These are phyloP conservation scores for Chinchilla lanigera DNA, from an alignment of 2,113 vertebrate genomes.

Conservation along the genomic window DNA sequence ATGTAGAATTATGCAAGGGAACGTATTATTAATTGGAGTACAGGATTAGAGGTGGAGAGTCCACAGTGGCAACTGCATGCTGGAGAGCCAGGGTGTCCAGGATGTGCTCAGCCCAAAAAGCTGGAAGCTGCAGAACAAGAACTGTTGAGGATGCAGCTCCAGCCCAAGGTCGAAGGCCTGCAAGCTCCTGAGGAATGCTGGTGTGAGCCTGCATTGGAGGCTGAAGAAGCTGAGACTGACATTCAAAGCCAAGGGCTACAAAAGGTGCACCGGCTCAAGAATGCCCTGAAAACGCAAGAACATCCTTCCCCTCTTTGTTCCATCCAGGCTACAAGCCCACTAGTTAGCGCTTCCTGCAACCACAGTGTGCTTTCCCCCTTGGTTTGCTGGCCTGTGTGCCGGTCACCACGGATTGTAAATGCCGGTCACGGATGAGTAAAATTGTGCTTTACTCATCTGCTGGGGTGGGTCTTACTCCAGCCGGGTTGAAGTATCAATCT, in stretches of 20 bases:
- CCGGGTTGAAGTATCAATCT: background rate
- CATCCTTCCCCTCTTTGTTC: background rate
- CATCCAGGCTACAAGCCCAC: background rate
- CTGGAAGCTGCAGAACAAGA: background rate
- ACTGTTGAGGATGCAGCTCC: background rate
- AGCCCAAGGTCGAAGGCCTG: background rate
- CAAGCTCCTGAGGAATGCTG: background rate
- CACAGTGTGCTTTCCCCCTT: background rate
- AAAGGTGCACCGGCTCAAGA: background rate
- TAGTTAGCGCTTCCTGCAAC: background rate
- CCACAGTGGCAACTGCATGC: background rate
- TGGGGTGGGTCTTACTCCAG: background rate
- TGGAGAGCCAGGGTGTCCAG: background rate
- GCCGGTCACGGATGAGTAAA: too few species aligned
- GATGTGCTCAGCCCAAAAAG: background rate
- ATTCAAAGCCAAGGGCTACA: background rate
- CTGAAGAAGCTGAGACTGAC: background rate
- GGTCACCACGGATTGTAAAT: background rate
- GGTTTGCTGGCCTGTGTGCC: background rate
- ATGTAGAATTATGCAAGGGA: background rate
- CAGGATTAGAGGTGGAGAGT: background rate
- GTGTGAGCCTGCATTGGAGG: background rate
- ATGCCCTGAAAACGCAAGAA: background rate
- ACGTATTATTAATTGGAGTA: background rate
- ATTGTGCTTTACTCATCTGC: background rate